Conservation (phyloP, 2,888 invertebrate genomes). For the Mylabris sibirica region DNA sequence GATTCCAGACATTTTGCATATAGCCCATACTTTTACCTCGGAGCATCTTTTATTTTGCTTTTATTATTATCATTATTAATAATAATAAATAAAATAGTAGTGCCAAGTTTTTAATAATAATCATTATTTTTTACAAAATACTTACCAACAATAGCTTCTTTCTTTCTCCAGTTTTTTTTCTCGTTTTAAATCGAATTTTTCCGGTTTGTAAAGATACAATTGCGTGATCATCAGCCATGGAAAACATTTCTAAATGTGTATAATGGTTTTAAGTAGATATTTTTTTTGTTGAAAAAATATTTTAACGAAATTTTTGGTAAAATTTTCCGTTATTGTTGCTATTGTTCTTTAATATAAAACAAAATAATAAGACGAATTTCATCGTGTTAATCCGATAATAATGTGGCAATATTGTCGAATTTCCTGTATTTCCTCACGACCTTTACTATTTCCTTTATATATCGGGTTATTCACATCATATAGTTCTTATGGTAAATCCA, state of each 20-base stretch:
- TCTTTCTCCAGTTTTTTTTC: neutral
- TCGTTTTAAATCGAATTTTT: neutral
- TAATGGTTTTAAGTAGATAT: neutral
- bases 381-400: neutral
- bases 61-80: neutral
- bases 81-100: no score
- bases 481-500: no score
- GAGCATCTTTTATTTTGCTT: neutral
- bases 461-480: no score
- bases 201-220: conserved; percentile 1
- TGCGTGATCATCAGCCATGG: conserved; percentile 2
- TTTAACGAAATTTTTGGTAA: neutral
- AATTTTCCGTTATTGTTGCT: neutral
- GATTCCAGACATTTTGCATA: conserved; percentile 46
- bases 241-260: neutral
- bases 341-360: neutral
- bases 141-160: no score
- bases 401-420: no score
- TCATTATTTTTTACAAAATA: no score
- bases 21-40: conserved; percentile 21
- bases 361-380: neutral
- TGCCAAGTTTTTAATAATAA: conserved; percentile 28
- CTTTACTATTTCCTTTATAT: no score
- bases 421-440: no score
- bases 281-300: neutral